These are phyloP conservation scores for Danio jaintianensis DNA, from an alignment of 2,797 vertebrate species.

Conservation along the genomic window DNA sequence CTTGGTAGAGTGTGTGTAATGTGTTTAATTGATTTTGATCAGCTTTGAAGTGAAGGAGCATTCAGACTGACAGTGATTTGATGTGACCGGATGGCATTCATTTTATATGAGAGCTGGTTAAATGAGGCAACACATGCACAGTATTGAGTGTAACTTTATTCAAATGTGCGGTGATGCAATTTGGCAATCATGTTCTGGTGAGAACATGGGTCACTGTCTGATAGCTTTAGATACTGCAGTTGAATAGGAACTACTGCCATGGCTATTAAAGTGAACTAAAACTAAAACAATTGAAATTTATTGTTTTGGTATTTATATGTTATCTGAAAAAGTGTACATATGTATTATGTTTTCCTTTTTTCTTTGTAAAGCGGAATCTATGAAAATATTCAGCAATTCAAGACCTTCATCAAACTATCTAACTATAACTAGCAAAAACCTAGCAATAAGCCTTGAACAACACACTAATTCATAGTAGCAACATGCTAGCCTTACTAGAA, in stretches of 20 bases:
- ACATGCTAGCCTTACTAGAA: no score
- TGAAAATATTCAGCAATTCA: no score
- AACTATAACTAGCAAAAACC: no score
- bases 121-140: neutral
- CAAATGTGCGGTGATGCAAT: neutral
- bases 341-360: no score
- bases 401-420: no score
- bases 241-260: neutral
- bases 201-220: slow-evolving; percentile 9
- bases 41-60: neutral
- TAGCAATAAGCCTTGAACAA: no score
- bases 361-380: no score
- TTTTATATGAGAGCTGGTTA: neutral
- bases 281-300: no score
- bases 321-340: no score
- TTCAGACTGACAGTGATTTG: neutral
- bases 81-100: neutral
- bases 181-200: neutral
- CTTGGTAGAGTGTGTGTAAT: neutral
- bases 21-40: slow-evolving; percentile 1
- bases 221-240: slow-evolving; percentile 21
- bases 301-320: no score
- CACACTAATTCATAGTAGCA: no score
- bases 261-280: no score
- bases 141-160: neutral